Percentiles rank a stretch among this genome's conserved stretches.
These are phyloP conservation scores for Bolinopsis microptera DNA, from an alignment of 37 sponge, comb jelly and placozoan species.

Conservation along the genomic window DNA sequence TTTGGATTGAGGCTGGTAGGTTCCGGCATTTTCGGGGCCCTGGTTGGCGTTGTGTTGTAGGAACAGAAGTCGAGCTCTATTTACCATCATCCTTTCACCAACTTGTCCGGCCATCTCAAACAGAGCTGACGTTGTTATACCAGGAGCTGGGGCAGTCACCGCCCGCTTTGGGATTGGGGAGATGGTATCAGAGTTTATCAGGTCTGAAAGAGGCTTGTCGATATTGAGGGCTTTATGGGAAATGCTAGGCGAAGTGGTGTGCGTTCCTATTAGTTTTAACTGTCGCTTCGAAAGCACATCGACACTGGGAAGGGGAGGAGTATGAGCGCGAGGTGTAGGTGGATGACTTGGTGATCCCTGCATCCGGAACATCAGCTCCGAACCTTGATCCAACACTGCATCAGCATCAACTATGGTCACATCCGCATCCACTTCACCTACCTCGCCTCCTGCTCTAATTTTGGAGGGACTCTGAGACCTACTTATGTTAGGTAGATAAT, in stretches of 20 bases:
- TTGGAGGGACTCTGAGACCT: background rate
- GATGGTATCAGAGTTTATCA: background rate
- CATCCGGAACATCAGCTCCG: background rate
- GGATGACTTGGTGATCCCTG: slow-evolving; percentile 11
- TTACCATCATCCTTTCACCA: slow-evolving; percentile 54
- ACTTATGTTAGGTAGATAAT: slow-evolving; percentile 4
- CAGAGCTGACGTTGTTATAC: background rate
- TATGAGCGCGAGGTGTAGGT: background rate
- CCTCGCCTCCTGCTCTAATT: background rate
- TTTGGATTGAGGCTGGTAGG: background rate
- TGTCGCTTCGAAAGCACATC: slow-evolving; percentile 41
- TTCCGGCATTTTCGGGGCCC: background rate
- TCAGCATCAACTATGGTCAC: slow-evolving; percentile 51
- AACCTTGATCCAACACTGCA: slow-evolving; percentile 34
- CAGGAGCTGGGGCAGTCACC: background rate
- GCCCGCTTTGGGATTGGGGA: background rate
- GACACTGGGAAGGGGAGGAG: slow-evolving; percentile 48
- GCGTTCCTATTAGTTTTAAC: slow-evolving; percentile 20
- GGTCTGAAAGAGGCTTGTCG: slow-evolving; percentile 20
- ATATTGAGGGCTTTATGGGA: background rate
- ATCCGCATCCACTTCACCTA: slow-evolving; percentile 34
- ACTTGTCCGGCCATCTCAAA: slow-evolving; percentile 42
- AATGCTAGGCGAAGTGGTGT: background rate
- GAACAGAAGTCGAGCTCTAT: slow-evolving; percentile 31
- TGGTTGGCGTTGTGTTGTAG: slow-evolving; percentile 26